phyloP scores from a whole-genome alignment of 2,113 vertebrate genomes.

The Cromileptes altivelis region DNA sequence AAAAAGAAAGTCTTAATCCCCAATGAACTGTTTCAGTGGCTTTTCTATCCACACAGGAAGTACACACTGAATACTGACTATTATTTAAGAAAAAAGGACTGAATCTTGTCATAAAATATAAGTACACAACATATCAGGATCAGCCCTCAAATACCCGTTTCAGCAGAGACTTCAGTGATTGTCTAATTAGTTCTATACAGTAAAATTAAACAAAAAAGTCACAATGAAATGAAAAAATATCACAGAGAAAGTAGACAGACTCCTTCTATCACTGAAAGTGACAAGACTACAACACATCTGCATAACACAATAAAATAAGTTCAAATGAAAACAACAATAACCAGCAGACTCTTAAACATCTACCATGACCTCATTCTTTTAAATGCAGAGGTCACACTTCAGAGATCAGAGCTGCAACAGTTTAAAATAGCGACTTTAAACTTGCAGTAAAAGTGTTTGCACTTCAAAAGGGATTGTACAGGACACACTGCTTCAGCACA shows the following conservation, averaged over 20 bases:
- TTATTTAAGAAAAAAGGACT: background rate
- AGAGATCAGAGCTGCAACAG: background rate
- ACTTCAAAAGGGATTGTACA: background rate
- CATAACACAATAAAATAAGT: background rate
- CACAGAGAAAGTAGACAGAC: background rate
- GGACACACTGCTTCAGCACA: background rate
- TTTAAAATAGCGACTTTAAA: background rate
- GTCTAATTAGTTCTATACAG: background rate
- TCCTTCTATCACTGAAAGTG: background rate
- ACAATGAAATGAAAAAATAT: too few relatives aligned
- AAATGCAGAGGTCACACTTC: background rate
- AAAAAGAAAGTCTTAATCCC: background rate
- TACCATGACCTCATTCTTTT: background rate
- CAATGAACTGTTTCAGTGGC: background rate
- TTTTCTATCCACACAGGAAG: background rate
- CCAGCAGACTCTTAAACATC: background rate
- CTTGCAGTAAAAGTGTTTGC: background rate
- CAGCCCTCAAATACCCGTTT: background rate
- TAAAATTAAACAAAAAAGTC: background rate
- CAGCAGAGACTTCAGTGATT: background rate
- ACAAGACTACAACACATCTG: background rate
- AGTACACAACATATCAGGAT: background rate
- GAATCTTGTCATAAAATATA: background rate
- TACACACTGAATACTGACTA: background rate
- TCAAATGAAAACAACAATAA: background rate